Conservation (phyloP, 2,113 vertebrate genomes). For the Istiophorus platypterus region DNA sequence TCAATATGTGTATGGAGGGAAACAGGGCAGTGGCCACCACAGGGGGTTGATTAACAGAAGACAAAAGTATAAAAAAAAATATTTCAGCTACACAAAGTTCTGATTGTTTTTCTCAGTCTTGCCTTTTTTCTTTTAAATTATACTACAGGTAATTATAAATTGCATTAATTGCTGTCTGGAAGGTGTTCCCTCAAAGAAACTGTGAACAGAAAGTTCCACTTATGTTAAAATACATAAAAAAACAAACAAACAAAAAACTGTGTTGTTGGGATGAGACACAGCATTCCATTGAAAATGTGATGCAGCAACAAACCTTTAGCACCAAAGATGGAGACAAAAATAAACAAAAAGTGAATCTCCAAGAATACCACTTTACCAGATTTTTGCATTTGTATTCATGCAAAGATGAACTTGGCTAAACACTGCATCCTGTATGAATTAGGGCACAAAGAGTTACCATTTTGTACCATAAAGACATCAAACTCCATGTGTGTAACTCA, state of each 20-base stretch:
- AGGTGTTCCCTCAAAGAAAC: not conserved
- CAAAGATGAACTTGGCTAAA: not conserved
- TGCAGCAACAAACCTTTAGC: not conserved
- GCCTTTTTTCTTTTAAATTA: not conserved
- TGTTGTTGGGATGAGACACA: not conserved
- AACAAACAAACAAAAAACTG: too few relatives aligned
- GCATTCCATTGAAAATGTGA: not conserved
- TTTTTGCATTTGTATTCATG: not conserved
- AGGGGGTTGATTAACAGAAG: not conserved
- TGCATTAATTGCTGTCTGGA: not conserved
- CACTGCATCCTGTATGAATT: slow-evolving; percentile 1
- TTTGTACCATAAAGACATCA: slow-evolving; percentile 42
- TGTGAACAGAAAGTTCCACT: slow-evolving; percentile 5
- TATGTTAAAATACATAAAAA: not conserved
- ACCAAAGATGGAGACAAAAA: not conserved
- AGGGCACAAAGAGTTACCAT: not conserved
- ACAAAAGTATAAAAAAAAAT: not conserved
- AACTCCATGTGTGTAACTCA: slow-evolving; percentile 10
- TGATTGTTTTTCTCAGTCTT: not conserved
- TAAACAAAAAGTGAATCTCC: not conserved
- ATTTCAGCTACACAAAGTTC: not conserved
- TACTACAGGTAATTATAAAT: too few relatives aligned
- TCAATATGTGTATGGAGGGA: not conserved
- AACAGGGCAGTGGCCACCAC: not conserved
- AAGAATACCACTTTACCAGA: not conserved